These are phyloP conservation scores for Microtus obscurus DNA, from an alignment of 2,797 vertebrate species.

Conservation along the genomic window DNA sequence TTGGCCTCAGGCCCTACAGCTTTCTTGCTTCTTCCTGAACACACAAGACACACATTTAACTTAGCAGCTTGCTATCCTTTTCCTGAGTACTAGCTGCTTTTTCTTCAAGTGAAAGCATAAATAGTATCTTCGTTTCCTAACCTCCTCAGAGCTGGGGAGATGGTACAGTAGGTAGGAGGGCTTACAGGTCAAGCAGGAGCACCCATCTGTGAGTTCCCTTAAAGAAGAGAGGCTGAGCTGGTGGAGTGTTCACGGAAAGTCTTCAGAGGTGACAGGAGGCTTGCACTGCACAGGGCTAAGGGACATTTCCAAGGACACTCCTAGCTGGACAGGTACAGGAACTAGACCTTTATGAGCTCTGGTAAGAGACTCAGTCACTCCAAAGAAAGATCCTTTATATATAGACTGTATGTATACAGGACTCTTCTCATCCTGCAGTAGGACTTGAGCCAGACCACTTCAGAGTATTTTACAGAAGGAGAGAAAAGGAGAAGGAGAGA, in stretches of 20 bases:
- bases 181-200: neutral
- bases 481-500: neutral
- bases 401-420: neutral
- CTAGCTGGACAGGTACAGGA: neutral
- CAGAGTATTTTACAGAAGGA: neutral
- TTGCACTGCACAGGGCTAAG: neutral
- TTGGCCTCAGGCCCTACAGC: neutral
- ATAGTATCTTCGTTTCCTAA: neutral
- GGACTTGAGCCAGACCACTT: neutral
- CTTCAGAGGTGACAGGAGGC: neutral
- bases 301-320: neutral
- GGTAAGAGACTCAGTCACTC: neutral
- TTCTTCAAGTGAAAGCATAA: neutral
- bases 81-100: neutral
- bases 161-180: neutral
- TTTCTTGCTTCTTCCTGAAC: neutral
- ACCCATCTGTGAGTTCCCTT: no score
- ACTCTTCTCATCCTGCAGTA: neutral
- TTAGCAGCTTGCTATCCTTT: neutral
- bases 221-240: neutral
- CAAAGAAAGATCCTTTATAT: neutral
- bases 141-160: neutral
- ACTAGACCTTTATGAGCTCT: neutral
- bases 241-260: neutral
- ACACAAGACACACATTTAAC: neutral